phyloP scores from a whole-genome alignment of 2,113 vertebrate species.

The Calidris pugnax region DNA sequence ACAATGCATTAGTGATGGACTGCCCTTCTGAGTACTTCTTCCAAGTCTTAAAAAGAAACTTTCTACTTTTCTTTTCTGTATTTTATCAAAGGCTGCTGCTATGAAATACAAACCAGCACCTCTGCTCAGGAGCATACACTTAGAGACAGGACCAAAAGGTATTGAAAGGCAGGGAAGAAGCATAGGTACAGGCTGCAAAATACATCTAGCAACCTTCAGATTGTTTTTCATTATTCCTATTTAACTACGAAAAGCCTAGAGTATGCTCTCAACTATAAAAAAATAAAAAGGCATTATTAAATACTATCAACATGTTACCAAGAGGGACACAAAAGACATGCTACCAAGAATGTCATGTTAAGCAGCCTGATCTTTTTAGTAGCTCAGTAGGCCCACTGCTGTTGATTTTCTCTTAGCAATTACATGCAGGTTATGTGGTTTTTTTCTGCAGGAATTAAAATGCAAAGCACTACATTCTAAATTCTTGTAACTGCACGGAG shows the following conservation, averaged over 20 bases:
- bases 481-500: not conserved
- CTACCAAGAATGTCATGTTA: not conserved
- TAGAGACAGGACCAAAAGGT: not conserved
- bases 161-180: not conserved
- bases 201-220: not conserved
- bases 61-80: not conserved
- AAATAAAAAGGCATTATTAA: not conserved
- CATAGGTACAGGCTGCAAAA: not conserved
- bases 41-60: not conserved
- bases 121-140: not conserved
- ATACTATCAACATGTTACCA: not conserved
- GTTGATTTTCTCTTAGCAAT: slow-evolving; percentile 12
- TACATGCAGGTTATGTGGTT: slow-evolving; percentile 27
- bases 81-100: not conserved
- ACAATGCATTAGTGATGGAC: not conserved
- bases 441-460: slow-evolving; percentile 44
- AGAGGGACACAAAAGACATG: slow-evolving; percentile 38
- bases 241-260: not conserved
- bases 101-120: not conserved
- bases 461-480: slow-evolving; percentile 35
- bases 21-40: not conserved
- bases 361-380: slow-evolving; percentile 39
- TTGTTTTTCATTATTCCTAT: not conserved
- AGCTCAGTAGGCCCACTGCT: not conserved
- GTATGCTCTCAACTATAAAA: not conserved